Percentiles rank a stretch among this genome's conserved stretches.
phyloP scores from a whole-genome alignment of 1,140 invertebrate species.

The Pararge aegeria region DNA sequence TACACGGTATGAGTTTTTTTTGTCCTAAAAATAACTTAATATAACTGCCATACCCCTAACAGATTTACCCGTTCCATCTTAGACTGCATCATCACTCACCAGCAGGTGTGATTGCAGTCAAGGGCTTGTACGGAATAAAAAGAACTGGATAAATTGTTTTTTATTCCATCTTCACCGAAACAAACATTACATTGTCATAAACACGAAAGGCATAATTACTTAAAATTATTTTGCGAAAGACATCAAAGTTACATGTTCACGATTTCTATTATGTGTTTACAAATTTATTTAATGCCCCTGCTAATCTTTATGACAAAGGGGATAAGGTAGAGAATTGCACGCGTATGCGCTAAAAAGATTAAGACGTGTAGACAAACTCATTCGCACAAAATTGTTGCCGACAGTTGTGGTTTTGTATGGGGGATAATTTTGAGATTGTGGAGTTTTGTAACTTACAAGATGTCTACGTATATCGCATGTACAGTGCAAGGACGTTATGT shows the following conservation, averaged over 20 bases:
- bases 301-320: slow-evolving; percentile 38
- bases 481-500: too few species aligned
- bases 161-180: not conserved
- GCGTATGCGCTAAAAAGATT: slow-evolving; percentile 24
- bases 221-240: slow-evolving; percentile 39
- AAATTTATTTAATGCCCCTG: slow-evolving; percentile 32
- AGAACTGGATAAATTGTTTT: too few species aligned
- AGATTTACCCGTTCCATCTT: too few species aligned
- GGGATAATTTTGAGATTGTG: slow-evolving; percentile 46
- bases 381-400: slow-evolving; percentile 58
- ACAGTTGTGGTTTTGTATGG: slow-evolving; percentile 53
- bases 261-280: slow-evolving; percentile 47
- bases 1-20: too few species aligned
- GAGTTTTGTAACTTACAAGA: slow-evolving; percentile 22
- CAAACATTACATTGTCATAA: slow-evolving; percentile 15
- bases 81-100: too few species aligned
- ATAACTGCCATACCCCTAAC: too few species aligned
- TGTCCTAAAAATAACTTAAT: too few species aligned
- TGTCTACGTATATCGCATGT: slow-evolving; percentile 9
- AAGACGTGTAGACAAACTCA: slow-evolving; percentile 54
- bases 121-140: too few species aligned
- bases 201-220: slow-evolving; percentile 17
- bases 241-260: slow-evolving; percentile 48
- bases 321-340: slow-evolving; percentile 33
- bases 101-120: too few species aligned